phyloP scores from a whole-genome alignment of 1,140 invertebrate species.

The Drosophila saltans region DNA sequence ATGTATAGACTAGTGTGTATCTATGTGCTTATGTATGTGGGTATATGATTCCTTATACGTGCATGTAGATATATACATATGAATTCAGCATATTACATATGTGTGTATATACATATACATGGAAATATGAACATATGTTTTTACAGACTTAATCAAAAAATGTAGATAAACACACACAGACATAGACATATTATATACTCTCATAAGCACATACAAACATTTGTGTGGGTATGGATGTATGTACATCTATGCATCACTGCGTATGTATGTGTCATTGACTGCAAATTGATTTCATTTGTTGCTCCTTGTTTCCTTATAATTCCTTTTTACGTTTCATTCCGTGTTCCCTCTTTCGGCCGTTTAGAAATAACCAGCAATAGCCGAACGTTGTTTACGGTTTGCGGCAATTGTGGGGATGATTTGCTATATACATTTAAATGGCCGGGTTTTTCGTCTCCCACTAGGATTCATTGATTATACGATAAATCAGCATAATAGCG shows the following conservation, averaged over 20 bases:
- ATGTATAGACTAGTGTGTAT: conserved; percentile 31
- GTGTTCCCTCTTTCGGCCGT: conserved; percentile 5
- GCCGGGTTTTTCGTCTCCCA: no score
- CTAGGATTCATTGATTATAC: no score
- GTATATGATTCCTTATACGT: conserved; percentile 9
- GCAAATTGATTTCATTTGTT: conserved; percentile 14
- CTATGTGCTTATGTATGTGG: conserved; percentile 35
- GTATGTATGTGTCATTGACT: conserved; percentile 21
- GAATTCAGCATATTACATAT: conserved; percentile 22
- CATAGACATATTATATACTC: conserved; percentile 26
- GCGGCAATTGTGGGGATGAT: conserved; percentile 6
- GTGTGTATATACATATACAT: conserved; percentile 28
- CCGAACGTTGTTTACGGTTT: conserved; percentile 4
- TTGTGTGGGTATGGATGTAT: neutral
- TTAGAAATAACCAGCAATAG: neutral
- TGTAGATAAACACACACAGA: conserved; percentile 4
- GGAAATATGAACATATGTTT: conserved; percentile 18
- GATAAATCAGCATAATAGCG: no score
- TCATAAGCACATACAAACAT: conserved; percentile 13
- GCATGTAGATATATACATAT: conserved; percentile 13
- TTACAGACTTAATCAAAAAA: conserved; percentile 6
- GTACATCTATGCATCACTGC: conserved; percentile 20
- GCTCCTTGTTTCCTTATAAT: conserved; percentile 7
- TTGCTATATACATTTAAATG: neutral
- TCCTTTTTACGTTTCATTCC: conserved; percentile 7